Base-by-base conservation (phyloP, 2,888 invertebrate genomes). In the Sycophila texana region DNA sequence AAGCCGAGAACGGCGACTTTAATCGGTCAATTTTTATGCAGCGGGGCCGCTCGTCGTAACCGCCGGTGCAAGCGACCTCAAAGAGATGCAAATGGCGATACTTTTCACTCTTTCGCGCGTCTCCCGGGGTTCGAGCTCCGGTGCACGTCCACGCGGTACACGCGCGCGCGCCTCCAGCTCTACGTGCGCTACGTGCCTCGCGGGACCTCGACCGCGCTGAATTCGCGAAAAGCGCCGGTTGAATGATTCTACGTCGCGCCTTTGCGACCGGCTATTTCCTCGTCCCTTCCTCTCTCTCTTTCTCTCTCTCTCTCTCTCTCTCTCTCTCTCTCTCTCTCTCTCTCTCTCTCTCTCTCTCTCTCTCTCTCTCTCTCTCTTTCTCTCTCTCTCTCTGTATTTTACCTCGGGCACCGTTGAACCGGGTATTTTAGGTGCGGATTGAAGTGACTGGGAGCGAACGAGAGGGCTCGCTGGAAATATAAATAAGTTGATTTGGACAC, bases 11-110 rank as follows among this genome's bases (percentile, higher is more conserved):
- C 5, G 7, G 61, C 61, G 7, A 20, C 55, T 51, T 79, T 81
- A 80, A 80, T 77, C 77, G 65, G 51, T 55, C 81, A 68, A 80
- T 81, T 82, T 78, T 80, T 80, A 80, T 81, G 82, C 82, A 75
- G 81, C 58, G 39, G 51, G 39, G 14, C 20, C 18, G 65, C 70
- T 16, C 73, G 39, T 49, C 73, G 70, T 74, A 72, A 74, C 70
- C 65, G 76, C 67, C 58, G 39, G 10, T 39, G 39, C 73, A 66
- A 65, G 70, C 71, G 53, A 76, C 72, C 73, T 79, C 75, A 79
- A 77, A 81, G 80, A 73, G 63, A 83, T 83, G 82, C 76, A 83
- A 80, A 83, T 80, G 74, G 68, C 65, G 58, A 73, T 73, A 80
- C 74, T 71, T 77, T 74, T 74, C 66, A 74, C 74, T 58, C 66